Evolutionary conservation across 2,797 vertebrate species (phyloP), one percentile per base, ranked within the genome.

Genomic region (Enteromius mattozi): DNA sequence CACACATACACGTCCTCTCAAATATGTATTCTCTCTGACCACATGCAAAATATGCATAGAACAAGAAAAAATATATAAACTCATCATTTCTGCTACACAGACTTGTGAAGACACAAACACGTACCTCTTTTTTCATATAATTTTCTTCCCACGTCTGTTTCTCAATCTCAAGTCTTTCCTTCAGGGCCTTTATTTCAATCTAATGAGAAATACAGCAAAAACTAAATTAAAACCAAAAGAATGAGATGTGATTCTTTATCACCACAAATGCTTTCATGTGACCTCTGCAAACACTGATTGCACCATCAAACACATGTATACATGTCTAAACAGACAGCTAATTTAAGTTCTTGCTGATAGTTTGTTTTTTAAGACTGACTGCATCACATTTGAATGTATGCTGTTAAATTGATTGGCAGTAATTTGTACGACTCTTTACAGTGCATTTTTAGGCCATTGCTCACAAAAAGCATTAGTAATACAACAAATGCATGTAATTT

Each of bases 81-180:
- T 56, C 1, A 68, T 37, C 3, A 59, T 59, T 40, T 24, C 4
- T n/a, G 65, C 19, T 68, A 0, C 9, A 37, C 16, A 76, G 21
- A 56, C 49, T 33, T 21, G 30, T 30, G 3, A 9, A 82, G 63
- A 68, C 16, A 63, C 6, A 68, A 6, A 65, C 30, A 56, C 91
- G 81, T 85, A 99, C 98, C 97, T 99, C 96, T 88, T 98, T 97
- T 90, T 96, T 97, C 91, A 96, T 86, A 17, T 96, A 96, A 91
- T 91, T 96, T 66, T 96, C 97, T 63, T 97, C 96, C 98, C 98
- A 99, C 0, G 94, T 92, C 90, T 97, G 96, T 87, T 96, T 97
- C 86, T 99, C 97, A 0, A 95, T 91, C 87, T 97, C 96, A 86
- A 97, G 78, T 8, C 91, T 94, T 40, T 99, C 97, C 84, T 93